phyloP scores from a whole-genome alignment of 2,888 invertebrate species.

The Machimus rusticus region DNA sequence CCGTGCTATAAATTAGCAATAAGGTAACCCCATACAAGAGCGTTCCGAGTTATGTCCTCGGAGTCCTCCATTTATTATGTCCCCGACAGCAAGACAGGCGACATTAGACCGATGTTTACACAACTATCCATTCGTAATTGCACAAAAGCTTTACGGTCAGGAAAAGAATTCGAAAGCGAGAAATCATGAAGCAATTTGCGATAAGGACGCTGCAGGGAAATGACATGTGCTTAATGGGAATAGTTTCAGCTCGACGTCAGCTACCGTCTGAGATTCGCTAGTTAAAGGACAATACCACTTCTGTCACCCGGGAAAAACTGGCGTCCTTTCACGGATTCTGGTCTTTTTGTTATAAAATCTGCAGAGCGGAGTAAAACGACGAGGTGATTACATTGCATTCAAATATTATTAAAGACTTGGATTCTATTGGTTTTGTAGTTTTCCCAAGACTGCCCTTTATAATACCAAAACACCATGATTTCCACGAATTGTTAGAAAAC shows the following conservation, averaged over 20 bases:
- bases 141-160: neutral
- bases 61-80: conserved; percentile 12
- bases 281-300: neutral
- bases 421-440: too few relatives aligned
- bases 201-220: conserved; percentile 6
- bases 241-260: neutral
- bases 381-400: too few relatives aligned
- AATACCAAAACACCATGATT: too few relatives aligned
- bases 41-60: neutral
- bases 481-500: too few relatives aligned
- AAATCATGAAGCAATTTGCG: conserved; percentile 31
- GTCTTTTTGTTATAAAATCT: too few relatives aligned
- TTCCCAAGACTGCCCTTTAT: too few relatives aligned
- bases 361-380: too few relatives aligned
- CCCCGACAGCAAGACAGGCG: conserved; percentile 15
- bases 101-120: conserved; percentile 23
- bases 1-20: conserved; percentile 16
- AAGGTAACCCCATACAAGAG: neutral
- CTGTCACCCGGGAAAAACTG: neutral
- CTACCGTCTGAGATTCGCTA: neutral
- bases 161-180: conserved; percentile 22
- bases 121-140: conserved; percentile 16
- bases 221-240: conserved; percentile 18
- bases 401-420: too few relatives aligned
- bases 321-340: neutral